Conservation (phyloP, 2,113 vertebrate species). For the Poeciliopsis turrubarensis region DNA sequence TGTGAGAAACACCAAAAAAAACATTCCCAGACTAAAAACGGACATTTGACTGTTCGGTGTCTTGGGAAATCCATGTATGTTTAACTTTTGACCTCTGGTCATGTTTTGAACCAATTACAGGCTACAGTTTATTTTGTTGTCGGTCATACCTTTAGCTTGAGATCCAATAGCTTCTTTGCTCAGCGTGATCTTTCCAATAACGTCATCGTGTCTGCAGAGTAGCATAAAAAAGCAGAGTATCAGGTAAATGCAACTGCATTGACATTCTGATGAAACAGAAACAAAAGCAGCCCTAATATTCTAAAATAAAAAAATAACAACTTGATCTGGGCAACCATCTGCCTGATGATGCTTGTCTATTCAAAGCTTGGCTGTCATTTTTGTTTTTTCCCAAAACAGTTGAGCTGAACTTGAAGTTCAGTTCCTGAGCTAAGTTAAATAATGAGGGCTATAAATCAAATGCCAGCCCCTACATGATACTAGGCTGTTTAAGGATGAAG, state of each 20-base stretch:
- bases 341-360: constrained; percentile 58
- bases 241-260: neutral
- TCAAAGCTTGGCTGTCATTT: constrained; percentile 40
- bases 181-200: constrained; percentile 90
- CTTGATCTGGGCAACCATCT: constrained; percentile 44
- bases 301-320: constrained; percentile 30
- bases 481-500: constrained; percentile 19
- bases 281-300: constrained; percentile 5
- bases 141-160: constrained; percentile 81
- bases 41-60: constrained; percentile 39
- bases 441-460: constrained; percentile 19
- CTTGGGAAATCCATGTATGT: constrained; percentile 28
- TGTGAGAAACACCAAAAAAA: constrained; percentile 30
- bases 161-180: constrained; percentile 84
- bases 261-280: constrained; percentile 4
- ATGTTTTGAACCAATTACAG: constrained; percentile 10
- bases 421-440: constrained; percentile 36
- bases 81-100: constrained; percentile 58
- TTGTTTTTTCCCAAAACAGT: constrained; percentile 26
- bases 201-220: constrained; percentile 85
- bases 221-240: constrained; percentile 18
- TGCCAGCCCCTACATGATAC: neutral
- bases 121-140: constrained; percentile 5
- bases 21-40: constrained; percentile 61
- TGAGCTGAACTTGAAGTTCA: constrained; percentile 19